A percentile compares a stretch with the other conserved stretches of the same genome.
These are phyloP conservation scores for Hyalella azteca DNA, from an alignment of 2,888 invertebrate genomes.

Conservation along the genomic window DNA sequence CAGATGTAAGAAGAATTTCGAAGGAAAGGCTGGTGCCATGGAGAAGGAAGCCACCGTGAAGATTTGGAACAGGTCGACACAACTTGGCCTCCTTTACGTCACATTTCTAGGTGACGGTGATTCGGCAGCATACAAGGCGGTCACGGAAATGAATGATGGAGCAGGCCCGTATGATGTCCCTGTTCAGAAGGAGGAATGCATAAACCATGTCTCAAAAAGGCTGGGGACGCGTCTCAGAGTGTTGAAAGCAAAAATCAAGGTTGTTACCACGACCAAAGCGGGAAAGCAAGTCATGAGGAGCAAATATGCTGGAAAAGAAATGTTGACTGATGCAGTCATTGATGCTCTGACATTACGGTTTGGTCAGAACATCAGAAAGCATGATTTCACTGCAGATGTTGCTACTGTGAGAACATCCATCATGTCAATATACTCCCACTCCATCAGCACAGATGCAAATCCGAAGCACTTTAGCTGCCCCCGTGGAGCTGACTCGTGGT, in stretches of 20 bases:
- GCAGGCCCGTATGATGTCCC: slow-evolving; percentile 38
- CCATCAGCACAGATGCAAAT: slow-evolving; percentile 27
- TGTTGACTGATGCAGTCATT: slow-evolving; percentile 22
- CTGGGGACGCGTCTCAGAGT: slow-evolving; percentile 45
- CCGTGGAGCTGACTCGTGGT: slow-evolving; percentile 25
- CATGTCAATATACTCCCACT: background rate
- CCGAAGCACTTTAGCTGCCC: background rate
- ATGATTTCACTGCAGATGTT: background rate
- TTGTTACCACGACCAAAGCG: too few species aligned
- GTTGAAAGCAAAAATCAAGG: slow-evolving; percentile 37
- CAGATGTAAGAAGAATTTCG: background rate
- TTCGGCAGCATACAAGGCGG: background rate
- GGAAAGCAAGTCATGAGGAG: too few species aligned
- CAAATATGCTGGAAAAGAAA: slow-evolving; percentile 42
- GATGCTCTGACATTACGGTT: slow-evolving; percentile 8
- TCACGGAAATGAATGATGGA: slow-evolving; percentile 4
- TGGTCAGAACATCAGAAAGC: slow-evolving; percentile 14
- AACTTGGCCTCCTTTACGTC: background rate
- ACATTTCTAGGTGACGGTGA: slow-evolving; percentile 26
- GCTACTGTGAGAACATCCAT: background rate
- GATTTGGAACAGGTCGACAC: slow-evolving; percentile 12
- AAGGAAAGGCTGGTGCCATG: slow-evolving; percentile 21
- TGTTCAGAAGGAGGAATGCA: slow-evolving; percentile 51
- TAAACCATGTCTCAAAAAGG: too few species aligned
- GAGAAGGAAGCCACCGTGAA: background rate